Conservation (phyloP, 2,797 vertebrate species). For the Remorina albescens region DNA sequence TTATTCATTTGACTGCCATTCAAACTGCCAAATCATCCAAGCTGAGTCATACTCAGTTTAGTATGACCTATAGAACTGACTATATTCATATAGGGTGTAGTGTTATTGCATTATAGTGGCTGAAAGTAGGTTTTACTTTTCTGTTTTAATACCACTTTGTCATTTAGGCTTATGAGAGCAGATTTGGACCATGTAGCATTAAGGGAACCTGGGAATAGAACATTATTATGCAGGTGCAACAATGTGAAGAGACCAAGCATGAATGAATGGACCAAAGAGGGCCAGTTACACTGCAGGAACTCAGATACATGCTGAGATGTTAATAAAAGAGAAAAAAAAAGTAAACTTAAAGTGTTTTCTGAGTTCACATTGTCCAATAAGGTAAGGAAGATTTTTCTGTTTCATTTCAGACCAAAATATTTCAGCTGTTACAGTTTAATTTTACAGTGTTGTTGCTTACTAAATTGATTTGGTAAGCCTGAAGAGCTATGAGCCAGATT, state of each 20-base stretch:
- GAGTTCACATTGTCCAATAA: conserved; percentile 22
- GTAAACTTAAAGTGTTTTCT: neutral
- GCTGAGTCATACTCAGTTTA: neutral
- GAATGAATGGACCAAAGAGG: neutral
- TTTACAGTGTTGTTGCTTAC: conserved; percentile 26
- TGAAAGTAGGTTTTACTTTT: neutral
- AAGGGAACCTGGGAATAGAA: conserved; percentile 5
- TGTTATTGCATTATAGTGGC: neutral
- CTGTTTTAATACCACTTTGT: neutral
- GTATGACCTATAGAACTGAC: neutral
- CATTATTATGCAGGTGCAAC: neutral
- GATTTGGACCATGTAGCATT: neutral
- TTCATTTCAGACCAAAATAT: conserved; percentile 8
- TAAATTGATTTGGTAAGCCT: conserved; percentile 48
- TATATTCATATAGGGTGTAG: neutral
- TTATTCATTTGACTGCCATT: neutral
- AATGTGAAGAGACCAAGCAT: conserved; percentile 6
- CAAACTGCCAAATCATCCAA: neutral
- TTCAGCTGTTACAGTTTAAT: conserved; percentile 17
- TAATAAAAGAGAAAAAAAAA: conserved; percentile 6
- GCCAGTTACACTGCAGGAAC: neutral
- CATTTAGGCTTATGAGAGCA: neutral
- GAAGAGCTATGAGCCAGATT: conserved; percentile 34
- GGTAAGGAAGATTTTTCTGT: neutral
- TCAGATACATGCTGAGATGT: conserved; percentile 8